A percentile compares a stretch with the other conserved stretches of the same genome.
phyloP scores from a whole-genome alignment of 1,140 invertebrate species.

The Cydia strobilella region DNA sequence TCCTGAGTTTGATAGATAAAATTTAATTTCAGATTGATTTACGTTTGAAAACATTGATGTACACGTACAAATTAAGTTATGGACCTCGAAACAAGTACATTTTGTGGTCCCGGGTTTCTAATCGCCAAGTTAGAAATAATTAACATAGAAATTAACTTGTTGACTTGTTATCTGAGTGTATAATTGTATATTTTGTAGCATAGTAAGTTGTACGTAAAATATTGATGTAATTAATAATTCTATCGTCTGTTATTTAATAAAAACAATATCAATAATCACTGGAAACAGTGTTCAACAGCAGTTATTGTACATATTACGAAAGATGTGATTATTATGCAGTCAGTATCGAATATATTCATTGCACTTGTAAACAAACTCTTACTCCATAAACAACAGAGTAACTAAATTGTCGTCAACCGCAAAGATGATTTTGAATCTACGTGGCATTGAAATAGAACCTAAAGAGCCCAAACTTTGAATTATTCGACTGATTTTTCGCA shows the following conservation, averaged over 20 bases:
- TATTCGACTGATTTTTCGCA: no score
- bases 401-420: neutral
- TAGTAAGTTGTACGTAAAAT: constrained; percentile 38
- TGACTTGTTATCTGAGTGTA: constrained; percentile 45
- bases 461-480: no score
- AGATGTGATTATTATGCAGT: neutral
- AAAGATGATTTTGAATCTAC: neutral
- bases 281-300: neutral
- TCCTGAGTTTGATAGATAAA: neutral
- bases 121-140: constrained; percentile 22
- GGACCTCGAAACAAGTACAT: neutral
- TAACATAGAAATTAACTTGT: constrained; percentile 39
- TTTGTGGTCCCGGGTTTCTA: neutral
- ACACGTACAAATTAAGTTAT: neutral
- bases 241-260: constrained; percentile 50
- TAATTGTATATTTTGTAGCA: constrained; percentile 41
- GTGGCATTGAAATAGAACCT: no score
- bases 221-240: constrained; percentile 50
- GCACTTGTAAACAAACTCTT: neutral
- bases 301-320: neutral
- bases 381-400: neutral
- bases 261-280: constrained; percentile 12
- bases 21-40: neutral
- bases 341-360: neutral
- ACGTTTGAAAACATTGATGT: neutral